These are phyloP conservation scores for Zygaena filipendulae DNA, from an alignment of 2,888 invertebrate genomes.

Conservation along the genomic window DNA sequence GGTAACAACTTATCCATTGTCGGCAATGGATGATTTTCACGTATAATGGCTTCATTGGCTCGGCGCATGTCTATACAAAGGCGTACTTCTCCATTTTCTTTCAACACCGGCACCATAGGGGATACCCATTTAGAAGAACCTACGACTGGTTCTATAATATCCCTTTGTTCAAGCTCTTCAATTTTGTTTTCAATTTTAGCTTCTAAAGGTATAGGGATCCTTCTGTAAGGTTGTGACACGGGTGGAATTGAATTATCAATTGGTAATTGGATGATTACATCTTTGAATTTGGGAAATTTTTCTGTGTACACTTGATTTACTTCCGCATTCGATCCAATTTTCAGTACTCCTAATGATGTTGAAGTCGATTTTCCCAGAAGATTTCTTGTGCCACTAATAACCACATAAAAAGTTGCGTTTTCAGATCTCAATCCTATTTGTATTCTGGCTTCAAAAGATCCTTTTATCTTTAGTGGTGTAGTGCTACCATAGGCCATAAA, in stretches of 20 bases:
- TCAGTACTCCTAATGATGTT: conserved; percentile 8
- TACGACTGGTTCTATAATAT: conserved; percentile 15
- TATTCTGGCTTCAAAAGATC: conserved; percentile 7
- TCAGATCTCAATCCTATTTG: too few relatives aligned
- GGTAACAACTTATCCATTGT: conserved; percentile 18
- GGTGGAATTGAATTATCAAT: conserved; percentile 9
- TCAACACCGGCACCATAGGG: conserved; percentile 9
- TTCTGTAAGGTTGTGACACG: conserved; percentile 8
- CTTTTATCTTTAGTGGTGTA: conserved; percentile 5
- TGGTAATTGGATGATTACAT: conserved; percentile 9
- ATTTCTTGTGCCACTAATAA: conserved; percentile 14
- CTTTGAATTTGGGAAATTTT: conserved; percentile 8
- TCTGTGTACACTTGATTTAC: too few relatives aligned
- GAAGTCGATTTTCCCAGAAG: conserved; percentile 16
- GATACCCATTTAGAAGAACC: conserved; percentile 14
- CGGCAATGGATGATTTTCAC: conserved; percentile 20
- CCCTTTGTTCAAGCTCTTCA: conserved; percentile 9
- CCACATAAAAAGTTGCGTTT: conserved; percentile 13
- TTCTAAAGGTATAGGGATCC: conserved; percentile 10
- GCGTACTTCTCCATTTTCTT: conserved; percentile 1
- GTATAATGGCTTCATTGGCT: conserved; percentile 17
- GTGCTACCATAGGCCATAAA: conserved; percentile 10
- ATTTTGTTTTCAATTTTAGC: conserved; percentile 14
- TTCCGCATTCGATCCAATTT: too few relatives aligned
- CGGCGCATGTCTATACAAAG: conserved; percentile 10